Percentiles rank a stretch among this genome's conserved stretches.
Evolutionary conservation across 2,797 vertebrate genomes (phyloP).

Genomic region (Leucoraja ocellata): DNA sequence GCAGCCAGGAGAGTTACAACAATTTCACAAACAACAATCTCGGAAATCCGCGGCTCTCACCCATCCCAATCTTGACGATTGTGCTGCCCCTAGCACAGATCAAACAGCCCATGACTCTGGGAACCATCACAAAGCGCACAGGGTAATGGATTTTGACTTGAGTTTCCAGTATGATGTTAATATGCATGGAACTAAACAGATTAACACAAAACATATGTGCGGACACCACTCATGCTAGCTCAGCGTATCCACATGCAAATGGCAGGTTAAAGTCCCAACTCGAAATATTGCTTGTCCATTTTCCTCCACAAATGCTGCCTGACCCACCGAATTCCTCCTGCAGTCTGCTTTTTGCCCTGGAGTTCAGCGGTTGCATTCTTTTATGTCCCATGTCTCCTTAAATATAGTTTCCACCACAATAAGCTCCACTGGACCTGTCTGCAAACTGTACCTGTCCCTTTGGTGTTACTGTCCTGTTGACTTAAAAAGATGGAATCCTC

Average conservation of each 20-base stretch:
- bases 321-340: too few species aligned
- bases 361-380: too few species aligned
- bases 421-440: not conserved
- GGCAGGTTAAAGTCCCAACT: not conserved
- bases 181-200: conserved; percentile 4
- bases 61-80: conserved; percentile 80
- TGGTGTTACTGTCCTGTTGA: not conserved
- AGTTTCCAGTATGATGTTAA: conserved; percentile 20
- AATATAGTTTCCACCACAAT: not conserved
- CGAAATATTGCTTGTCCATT: too few species aligned
- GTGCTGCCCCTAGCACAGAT: conserved; percentile 90
- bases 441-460: not conserved
- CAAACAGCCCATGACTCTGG: conserved; percentile 93
- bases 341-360: too few species aligned
- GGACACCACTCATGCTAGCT: not conserved
- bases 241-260: not conserved
- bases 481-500: not conserved
- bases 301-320: too few species aligned
- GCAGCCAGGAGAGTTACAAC: conserved; percentile 88
- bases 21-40: conserved; percentile 95
- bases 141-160: conserved; percentile 63
- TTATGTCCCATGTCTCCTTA: not conserved
- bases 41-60: conserved; percentile 83
- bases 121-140: conserved; percentile 90
- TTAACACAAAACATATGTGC: conserved; percentile 18